Percentiles rank a stretch among this genome's conserved stretches.
Evolutionary conservation across 1,140 invertebrate species (phyloP).

Genomic region (Pteromalus puparum): DNA sequence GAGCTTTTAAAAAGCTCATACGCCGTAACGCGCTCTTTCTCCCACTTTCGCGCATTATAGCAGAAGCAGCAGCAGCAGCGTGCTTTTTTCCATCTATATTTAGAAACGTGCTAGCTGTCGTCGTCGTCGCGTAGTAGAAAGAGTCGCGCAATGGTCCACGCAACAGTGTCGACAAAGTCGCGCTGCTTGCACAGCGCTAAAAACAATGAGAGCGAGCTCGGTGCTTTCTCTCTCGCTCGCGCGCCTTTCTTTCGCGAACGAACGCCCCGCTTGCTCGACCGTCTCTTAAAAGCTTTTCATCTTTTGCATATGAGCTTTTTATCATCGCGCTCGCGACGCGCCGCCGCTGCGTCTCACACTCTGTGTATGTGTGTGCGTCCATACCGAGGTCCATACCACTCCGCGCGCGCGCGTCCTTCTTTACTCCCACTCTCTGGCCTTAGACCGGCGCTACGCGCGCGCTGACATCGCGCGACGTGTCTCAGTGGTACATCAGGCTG

Average conservation of each 20-base stretch:
- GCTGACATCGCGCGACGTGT: conserved; percentile 60
- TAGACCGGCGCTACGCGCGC: too few relatives aligned
- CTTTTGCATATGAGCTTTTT: conserved; percentile 73
- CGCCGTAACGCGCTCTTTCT: conserved; percentile 13
- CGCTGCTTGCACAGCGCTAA: conserved; percentile 55
- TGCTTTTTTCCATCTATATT: conserved; percentile 49
- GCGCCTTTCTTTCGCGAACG: conserved; percentile 57
- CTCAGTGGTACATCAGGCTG: conserved; percentile 70
- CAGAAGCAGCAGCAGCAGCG: background rate
- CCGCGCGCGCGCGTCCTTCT: conserved; percentile 31
- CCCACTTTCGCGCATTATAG: background rate
- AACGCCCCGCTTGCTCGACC: conserved; percentile 53
- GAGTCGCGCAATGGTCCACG: conserved; percentile 22
- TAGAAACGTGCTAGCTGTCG: conserved; percentile 21
- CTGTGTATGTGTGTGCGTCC: background rate
- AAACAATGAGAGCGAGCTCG: conserved; percentile 61
- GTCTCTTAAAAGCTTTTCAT: conserved; percentile 72
- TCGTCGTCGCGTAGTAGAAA: background rate
- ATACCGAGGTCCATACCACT: too few relatives aligned
- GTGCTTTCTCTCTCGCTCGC: conserved; percentile 56
- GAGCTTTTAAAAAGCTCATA: conserved; percentile 49
- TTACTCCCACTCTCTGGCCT: conserved; percentile 38
- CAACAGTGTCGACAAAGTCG: conserved; percentile 45
- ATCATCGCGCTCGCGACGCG: conserved; percentile 61
- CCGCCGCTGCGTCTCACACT: conserved; percentile 40